Base-by-base conservation (phyloP, 2,113 vertebrate genomes). In the Gallinago media region DNA sequence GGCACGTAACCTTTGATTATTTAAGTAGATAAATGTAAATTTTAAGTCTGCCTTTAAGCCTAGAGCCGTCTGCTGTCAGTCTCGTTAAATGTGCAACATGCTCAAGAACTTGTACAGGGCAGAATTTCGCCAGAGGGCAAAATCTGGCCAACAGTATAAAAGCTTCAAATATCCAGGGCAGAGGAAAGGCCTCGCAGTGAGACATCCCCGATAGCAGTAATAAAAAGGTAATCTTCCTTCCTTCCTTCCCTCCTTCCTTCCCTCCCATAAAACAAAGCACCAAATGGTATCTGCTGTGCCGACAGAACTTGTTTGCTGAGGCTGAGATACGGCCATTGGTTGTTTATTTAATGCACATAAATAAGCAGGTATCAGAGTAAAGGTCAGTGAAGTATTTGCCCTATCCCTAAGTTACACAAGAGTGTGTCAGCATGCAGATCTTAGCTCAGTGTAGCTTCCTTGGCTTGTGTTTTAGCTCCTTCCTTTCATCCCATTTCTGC, bases 351-450 rank as follows among this genome's bases (percentile, higher is more conserved):
- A 55, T 32, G 36, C 62, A 93, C 87, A 95, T 95, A 95, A 94
- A 96, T 58, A 88, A 90, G 90, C 62, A 94, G 88, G 85, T 95
- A 93, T 66, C 72, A 82, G 91, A 79, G 70, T 87, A 97, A 97
- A 97, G 93, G 94, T 96, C 96, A 97, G 52, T 36, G 62, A 85
- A 88, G 78, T 83, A 94, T 96, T 95, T 95, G 85, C 68, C 78
- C 58, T 89, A 72, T 44, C 66, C 58, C 86, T 85, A 92, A 92
- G 54, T 92, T 97, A 81, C 92, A 91, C 77, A 89, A 85, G 56
- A 91, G 65, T 32, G n/a, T 92, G 58, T 81, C 72, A 68, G 85
- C 65, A 36, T 46, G 52, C 2, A 14, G 65, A 83, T 49, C 20
- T 6, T 74, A 91, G 83, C 67, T 91, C 87, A 62, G 23, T 1